These are phyloP conservation scores for Eumeta japonica DNA, from an alignment of 1,140 invertebrate genomes.

Conservation along the genomic window DNA sequence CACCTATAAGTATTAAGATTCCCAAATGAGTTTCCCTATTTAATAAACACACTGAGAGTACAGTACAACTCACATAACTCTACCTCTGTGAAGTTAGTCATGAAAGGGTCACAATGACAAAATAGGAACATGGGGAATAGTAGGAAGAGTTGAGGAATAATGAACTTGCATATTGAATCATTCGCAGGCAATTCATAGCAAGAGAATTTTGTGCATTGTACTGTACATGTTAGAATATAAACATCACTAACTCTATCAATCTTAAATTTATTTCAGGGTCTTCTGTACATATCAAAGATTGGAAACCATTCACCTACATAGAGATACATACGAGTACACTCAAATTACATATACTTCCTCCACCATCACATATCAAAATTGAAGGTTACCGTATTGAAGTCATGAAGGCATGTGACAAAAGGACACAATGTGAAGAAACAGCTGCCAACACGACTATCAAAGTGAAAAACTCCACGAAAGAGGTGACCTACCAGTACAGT, in stretches of 20 bases:
- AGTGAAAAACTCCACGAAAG: constrained; percentile 22
- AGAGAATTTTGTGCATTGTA: too few relatives aligned
- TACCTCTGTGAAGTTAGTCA: too few relatives aligned
- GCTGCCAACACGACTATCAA: constrained; percentile 18
- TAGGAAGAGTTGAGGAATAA: too few relatives aligned
- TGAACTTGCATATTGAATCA: too few relatives aligned
- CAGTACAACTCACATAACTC: too few relatives aligned
- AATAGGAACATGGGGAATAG: too few relatives aligned
- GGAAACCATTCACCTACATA: constrained; percentile 44
- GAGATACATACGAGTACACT: constrained; percentile 31
- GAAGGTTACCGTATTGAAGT: constrained; percentile 29
- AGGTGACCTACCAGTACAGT: constrained; percentile 33
- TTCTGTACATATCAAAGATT: constrained; percentile 26
- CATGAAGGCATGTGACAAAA: constrained; percentile 23
- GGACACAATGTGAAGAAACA: constrained; percentile 15
- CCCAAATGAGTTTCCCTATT: too few relatives aligned
- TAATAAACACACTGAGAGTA: too few relatives aligned
- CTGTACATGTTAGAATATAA: constrained; percentile 2
- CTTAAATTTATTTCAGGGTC: constrained; percentile 35
- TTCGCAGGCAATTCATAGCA: too few relatives aligned
- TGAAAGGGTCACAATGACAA: too few relatives aligned
- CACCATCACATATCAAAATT: constrained; percentile 31
- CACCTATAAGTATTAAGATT: too few relatives aligned
- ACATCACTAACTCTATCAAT: neutral
- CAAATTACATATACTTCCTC: constrained; percentile 35